Evolutionary conservation across 2,797 vertebrate species (phyloP).

Genomic region (Rhinophrynus dorsalis): DNA sequence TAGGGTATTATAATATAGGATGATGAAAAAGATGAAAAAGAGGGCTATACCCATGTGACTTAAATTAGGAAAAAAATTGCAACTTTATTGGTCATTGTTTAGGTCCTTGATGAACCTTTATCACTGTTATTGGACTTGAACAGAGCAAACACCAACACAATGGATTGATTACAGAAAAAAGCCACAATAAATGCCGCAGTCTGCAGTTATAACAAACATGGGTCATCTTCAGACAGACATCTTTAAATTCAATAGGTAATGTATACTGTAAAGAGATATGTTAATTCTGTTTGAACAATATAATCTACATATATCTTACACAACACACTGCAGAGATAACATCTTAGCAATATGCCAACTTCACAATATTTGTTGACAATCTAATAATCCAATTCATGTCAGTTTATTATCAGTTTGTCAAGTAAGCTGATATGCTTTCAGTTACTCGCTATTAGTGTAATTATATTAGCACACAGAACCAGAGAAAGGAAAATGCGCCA

Average conservation of each 20-base stretch:
- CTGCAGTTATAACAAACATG: background rate
- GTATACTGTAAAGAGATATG: background rate
- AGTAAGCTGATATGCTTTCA: constrained; percentile 24
- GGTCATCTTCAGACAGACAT: background rate
- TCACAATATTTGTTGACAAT: constrained; percentile 43
- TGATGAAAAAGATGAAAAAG: too few species aligned
- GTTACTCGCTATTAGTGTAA: constrained; percentile 21
- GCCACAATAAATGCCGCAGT: too few species aligned
- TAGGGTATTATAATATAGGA: too few species aligned
- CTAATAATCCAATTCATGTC: constrained; percentile 37
- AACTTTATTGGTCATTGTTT: too few species aligned
- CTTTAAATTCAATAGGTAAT: background rate
- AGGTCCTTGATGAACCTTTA: too few species aligned
- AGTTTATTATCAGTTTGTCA: constrained; percentile 37
- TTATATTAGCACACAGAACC: constrained; percentile 9
- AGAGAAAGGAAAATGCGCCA: background rate
- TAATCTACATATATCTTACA: background rate
- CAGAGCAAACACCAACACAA: too few species aligned
- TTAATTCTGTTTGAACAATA: background rate
- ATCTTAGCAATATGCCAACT: constrained; percentile 28
- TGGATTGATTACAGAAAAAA: too few species aligned
- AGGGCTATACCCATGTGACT: too few species aligned
- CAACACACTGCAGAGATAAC: constrained; percentile 16
- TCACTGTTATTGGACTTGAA: too few species aligned
- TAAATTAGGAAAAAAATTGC: too few species aligned